phyloP scores from a whole-genome alignment of 2,113 vertebrate genomes.

The Cyrtonyx montezumae region DNA sequence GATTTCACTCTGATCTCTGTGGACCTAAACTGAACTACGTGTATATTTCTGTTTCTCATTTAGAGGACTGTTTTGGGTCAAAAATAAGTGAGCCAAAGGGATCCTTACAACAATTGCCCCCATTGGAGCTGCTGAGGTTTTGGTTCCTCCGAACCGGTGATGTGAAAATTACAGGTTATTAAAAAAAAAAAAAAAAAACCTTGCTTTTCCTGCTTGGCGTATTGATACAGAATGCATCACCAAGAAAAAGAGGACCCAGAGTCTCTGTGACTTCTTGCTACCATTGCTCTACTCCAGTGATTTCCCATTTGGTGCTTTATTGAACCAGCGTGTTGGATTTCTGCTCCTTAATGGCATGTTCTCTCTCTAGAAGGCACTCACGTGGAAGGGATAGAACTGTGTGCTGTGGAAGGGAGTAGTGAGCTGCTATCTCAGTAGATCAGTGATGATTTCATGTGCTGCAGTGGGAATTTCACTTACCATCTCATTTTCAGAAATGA shows the following conservation, averaged over 20 bases:
- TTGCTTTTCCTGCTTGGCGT: neutral
- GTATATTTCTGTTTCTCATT: conserved; percentile 10
- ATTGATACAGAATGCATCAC: neutral
- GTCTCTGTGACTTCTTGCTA: neutral
- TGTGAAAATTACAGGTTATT: neutral
- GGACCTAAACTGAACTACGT: neutral
- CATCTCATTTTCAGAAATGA: neutral
- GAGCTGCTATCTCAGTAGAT: neutral
- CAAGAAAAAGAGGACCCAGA: neutral
- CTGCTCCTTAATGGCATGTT: neutral
- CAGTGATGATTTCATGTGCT: neutral
- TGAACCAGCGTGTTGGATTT: neutral
- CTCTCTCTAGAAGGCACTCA: rapidly evolving
- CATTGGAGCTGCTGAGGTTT: neutral
- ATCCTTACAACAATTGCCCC: conserved; percentile 5
- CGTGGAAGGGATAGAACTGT: neutral
- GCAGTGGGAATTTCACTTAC: neutral
- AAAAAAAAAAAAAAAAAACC: neutral
- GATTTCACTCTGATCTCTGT: neutral
- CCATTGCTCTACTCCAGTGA: neutral
- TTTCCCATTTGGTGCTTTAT: neutral
- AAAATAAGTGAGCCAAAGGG: neutral
- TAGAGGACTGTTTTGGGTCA: neutral
- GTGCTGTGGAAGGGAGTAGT: neutral
- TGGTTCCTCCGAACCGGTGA: neutral